phyloP scores from a whole-genome alignment of 2,113 vertebrate genomes.

The Piaya cayana region DNA sequence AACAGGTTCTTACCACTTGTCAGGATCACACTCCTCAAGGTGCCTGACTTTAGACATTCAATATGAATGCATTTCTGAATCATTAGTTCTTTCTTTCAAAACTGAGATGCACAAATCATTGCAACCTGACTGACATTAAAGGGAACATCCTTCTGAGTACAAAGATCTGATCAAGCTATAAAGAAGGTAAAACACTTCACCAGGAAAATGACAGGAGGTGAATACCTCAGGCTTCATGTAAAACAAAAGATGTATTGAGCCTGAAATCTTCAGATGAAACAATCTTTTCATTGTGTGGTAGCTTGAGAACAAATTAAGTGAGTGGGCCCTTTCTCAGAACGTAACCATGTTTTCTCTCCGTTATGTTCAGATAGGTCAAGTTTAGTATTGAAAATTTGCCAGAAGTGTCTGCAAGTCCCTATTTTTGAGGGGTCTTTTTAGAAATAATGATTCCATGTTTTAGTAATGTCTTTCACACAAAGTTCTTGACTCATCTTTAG shows the following conservation, averaged over 20 bases:
- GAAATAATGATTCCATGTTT: background rate
- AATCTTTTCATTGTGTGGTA: background rate
- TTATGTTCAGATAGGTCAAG: background rate
- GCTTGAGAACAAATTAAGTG: background rate
- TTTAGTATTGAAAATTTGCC: background rate
- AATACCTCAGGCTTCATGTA: background rate
- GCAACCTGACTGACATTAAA: background rate
- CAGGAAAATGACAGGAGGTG: background rate
- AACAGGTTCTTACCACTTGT: background rate
- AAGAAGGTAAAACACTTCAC: conserved; percentile 2
- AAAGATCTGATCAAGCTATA: background rate
- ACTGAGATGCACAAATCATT: background rate
- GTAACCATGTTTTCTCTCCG: background rate
- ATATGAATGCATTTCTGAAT: background rate
- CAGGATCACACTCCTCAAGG: background rate
- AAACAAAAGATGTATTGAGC: conserved; percentile 30
- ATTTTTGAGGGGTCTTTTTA: background rate
- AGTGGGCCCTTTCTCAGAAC: background rate
- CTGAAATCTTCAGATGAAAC: background rate
- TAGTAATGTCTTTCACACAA: background rate
- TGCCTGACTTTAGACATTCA: background rate
- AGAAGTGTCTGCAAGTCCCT: background rate
- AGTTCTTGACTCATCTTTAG: background rate
- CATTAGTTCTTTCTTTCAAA: background rate
- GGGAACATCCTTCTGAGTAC: background rate